A percentile compares a stretch with the other conserved stretches of the same genome.
Evolutionary conservation across 2,797 vertebrate species (phyloP).

Genomic region (Scomberomorus guttatus): DNA sequence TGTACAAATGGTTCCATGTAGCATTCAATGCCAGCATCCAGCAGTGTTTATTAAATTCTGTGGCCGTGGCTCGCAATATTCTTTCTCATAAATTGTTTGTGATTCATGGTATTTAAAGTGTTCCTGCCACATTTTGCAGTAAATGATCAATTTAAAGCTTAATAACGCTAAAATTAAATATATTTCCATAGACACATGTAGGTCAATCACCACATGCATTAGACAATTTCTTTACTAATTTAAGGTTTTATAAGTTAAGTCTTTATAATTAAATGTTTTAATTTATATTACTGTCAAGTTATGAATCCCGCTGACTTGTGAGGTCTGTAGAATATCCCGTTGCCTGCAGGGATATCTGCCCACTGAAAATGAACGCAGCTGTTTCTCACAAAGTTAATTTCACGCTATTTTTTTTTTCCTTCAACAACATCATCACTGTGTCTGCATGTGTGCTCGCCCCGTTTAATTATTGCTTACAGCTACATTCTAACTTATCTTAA

Average conservation of each 20-base stretch:
- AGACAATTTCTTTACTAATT: background rate
- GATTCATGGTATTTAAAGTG: background rate
- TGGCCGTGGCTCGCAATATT: background rate
- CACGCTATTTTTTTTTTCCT: constrained; percentile 12
- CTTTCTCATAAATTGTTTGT: background rate
- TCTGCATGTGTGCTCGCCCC: background rate
- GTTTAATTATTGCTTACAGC: background rate
- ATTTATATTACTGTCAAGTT: background rate
- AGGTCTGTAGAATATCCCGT: background rate
- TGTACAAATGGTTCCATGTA: too few relatives aligned
- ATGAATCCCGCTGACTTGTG: background rate
- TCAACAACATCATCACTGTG: background rate
- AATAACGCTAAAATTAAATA: background rate
- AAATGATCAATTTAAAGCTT: background rate
- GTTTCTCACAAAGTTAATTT: constrained; percentile 1
- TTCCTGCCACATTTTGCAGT: background rate
- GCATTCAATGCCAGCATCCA: background rate
- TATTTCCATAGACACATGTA: background rate
- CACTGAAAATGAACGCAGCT: background rate
- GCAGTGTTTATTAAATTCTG: background rate
- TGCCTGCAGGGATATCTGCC: background rate
- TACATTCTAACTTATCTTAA: background rate
- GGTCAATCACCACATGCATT: background rate
- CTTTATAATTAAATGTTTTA: constrained; percentile 11
- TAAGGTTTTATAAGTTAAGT: background rate